Evolutionary conservation across 37 sponge, comb jelly and placozoan genomes (phyloP).

Genomic region (Chondrosia reniformis): DNA sequence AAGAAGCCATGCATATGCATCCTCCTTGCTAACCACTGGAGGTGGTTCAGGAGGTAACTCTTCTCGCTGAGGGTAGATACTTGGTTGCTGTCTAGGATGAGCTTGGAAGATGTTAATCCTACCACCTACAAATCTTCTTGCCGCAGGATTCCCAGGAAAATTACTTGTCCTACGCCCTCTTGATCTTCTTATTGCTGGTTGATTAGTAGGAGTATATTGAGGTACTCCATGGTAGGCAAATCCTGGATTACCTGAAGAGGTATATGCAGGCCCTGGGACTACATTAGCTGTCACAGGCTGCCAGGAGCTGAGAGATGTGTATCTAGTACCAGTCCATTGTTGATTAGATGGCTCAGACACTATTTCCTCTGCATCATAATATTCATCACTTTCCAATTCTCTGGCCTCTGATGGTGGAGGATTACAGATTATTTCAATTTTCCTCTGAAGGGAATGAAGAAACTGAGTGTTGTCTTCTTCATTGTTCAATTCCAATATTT

Average conservation of each 20-base stretch:
- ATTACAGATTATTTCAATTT: neutral
- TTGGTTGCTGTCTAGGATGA: no score
- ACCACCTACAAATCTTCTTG: neutral
- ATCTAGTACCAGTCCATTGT: no score
- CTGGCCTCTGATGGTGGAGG: no score
- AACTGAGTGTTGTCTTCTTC: neutral
- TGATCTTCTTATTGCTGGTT: neutral
- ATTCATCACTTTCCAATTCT: no score
- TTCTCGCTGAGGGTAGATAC: neutral
- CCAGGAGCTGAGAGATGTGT: no score
- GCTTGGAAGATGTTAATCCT: slow-evolving; percentile 3
- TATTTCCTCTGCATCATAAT: no score
- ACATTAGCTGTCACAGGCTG: no score
- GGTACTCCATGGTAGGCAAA: no score
- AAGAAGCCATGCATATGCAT: slow-evolving; percentile 1
- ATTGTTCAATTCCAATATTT: neutral
- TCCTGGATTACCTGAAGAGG: no score
- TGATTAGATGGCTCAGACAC: no score
- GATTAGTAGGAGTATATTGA: neutral
- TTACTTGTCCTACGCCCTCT: neutral
- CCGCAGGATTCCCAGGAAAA: neutral
- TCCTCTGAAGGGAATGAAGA: neutral
- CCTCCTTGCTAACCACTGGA: slow-evolving; percentile 5
- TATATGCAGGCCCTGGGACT: no score
- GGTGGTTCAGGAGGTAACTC: neutral